These are phyloP conservation scores for Perca schrenkii DNA, from an alignment of 2,113 vertebrate genomes.

Conservation along the genomic window DNA sequence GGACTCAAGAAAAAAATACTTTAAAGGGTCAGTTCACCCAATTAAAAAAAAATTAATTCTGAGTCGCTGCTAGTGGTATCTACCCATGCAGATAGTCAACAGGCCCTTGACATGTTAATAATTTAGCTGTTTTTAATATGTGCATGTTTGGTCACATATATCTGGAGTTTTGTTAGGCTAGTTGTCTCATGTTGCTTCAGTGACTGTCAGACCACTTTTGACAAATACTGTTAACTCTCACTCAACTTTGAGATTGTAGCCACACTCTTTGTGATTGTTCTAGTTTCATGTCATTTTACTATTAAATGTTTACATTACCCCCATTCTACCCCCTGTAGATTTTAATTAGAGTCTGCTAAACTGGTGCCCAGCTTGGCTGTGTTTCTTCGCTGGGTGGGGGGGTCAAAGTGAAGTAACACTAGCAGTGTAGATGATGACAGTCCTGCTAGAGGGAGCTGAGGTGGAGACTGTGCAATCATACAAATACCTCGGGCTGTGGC, in stretches of 20 bases:
- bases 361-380: slow-evolving; percentile 20
- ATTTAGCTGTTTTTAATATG: background rate
- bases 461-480: no score
- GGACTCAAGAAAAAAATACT: background rate
- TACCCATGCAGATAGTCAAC: background rate
- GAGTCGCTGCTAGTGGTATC: background rate
- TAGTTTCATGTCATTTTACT: slow-evolving; percentile 14
- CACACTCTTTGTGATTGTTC: background rate
- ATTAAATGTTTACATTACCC: slow-evolving; percentile 46
- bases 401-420: slow-evolving; percentile 37
- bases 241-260: background rate
- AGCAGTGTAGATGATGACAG: slow-evolving; percentile 26
- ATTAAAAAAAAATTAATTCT: background rate
- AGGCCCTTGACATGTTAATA: background rate
- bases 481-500: no score
- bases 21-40: background rate
- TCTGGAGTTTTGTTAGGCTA: background rate
- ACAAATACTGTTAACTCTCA: background rate
- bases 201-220: background rate
- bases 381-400: slow-evolving; percentile 20
- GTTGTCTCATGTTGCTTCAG: background rate
- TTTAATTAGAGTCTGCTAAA: slow-evolving; percentile 54
- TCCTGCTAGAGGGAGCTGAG: background rate
- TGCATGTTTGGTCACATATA: background rate
- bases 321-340: slow-evolving; percentile 40